Evolutionary conservation across 2,888 invertebrate genomes (phyloP).

Genomic region (Agapetus fuscipes): DNA sequence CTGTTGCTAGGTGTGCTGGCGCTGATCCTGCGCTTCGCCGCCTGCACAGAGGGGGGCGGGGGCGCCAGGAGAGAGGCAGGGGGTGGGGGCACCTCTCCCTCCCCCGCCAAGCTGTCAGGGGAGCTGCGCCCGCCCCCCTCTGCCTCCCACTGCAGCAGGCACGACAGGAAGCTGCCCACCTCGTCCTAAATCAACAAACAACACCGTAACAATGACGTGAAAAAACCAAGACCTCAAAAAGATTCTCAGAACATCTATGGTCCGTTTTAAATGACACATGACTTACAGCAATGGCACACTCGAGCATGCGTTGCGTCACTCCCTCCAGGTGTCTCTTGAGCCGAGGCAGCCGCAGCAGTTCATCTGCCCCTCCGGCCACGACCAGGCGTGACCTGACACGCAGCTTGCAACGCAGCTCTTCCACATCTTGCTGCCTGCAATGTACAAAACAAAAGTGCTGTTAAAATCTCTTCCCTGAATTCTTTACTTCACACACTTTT

Average conservation of each 20-base stretch:
- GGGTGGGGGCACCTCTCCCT: constrained; percentile 4
- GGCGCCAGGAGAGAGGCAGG: constrained; percentile 24
- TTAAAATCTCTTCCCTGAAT: too few relatives aligned
- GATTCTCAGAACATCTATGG: neutral
- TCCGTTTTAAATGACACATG: neutral
- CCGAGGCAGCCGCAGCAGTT: constrained; percentile 51
- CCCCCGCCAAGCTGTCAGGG: constrained; percentile 21
- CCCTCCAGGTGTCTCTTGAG: constrained; percentile 48
- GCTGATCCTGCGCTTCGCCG: too few relatives aligned
- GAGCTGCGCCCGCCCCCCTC: constrained; percentile 28
- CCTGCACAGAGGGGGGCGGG: constrained; percentile 7
- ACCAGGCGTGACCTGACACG: constrained; percentile 51
- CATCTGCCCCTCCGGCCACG: constrained; percentile 60
- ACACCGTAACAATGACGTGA: neutral
- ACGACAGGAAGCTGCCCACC: constrained; percentile 18
- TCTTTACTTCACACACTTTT: too few relatives aligned
- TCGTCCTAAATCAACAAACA: constrained; percentile 14
- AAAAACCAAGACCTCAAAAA: neutral
- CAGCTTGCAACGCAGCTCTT: constrained; percentile 49
- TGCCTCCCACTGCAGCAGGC: constrained; percentile 31
- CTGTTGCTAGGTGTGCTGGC: too few relatives aligned
- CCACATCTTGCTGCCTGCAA: constrained; percentile 46
- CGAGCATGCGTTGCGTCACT: constrained; percentile 63
- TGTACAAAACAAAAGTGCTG: too few relatives aligned
- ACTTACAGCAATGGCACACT: constrained; percentile 39